A percentile compares a stretch with the other conserved stretches of the same genome.
Evolutionary conservation across 2,113 vertebrate genomes (phyloP).

Genomic region (Aegotheles bennettii): DNA sequence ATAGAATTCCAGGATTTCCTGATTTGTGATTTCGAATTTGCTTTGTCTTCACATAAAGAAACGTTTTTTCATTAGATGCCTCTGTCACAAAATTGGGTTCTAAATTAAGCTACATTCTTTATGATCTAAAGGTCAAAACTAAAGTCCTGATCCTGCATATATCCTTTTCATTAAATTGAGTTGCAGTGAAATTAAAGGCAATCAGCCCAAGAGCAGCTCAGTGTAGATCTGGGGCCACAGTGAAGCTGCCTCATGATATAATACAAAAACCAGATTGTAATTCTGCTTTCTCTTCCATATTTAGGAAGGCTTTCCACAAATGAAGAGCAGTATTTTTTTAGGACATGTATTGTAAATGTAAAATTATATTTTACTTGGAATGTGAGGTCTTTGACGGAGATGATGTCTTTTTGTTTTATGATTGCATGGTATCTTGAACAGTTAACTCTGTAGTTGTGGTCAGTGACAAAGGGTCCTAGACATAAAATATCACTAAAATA

Average conservation of each 20-base stretch:
- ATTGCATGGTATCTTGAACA: background rate
- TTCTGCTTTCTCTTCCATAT: background rate
- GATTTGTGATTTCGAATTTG: background rate
- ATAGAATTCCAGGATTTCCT: background rate
- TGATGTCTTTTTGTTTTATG: background rate
- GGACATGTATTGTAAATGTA: background rate
- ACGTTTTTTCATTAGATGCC: background rate
- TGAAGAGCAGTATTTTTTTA: background rate
- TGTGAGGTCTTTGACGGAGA: background rate
- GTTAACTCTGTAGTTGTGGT: background rate
- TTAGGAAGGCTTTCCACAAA: background rate
- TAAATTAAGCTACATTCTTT: background rate
- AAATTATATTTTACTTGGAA: background rate
- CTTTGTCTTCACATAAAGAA: background rate
- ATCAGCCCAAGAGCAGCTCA: background rate
- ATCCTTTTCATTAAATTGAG: background rate
- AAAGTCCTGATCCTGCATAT: background rate
- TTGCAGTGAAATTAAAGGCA: background rate
- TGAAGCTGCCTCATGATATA: background rate
- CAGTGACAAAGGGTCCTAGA: background rate
- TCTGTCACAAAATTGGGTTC: background rate
- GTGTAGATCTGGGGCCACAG: background rate
- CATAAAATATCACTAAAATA: background rate
- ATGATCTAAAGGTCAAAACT: background rate
- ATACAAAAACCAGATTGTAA: background rate